Evolutionary conservation across 2,113 vertebrate genomes (phyloP), one percentile per base, ranked within the genome.

Genomic region (Elephas maximus): DNA sequence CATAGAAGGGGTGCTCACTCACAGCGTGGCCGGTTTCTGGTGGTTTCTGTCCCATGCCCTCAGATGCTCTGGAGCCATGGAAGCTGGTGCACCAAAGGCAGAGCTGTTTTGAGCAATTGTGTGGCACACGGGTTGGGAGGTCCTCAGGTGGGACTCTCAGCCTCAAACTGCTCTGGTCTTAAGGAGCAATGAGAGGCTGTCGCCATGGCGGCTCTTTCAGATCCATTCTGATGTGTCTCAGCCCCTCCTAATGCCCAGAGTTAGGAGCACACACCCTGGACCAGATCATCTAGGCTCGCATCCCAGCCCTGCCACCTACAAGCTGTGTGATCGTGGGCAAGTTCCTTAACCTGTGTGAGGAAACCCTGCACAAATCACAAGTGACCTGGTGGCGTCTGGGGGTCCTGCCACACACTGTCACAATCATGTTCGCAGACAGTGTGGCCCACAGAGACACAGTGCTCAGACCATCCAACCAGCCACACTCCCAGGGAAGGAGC

Each of bases 321-420:
- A 15, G 63, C 87, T 90, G n/a, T 82, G 82, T 78, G 89, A 20
- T 41, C 83, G 81, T 33, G 33, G 48, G 33, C 51, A 74, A 92
- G 33, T 71, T 26, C 69, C 74, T 82, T 57, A 37, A 80, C 30
- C 7, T 92, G 41, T 73, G 15, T 17, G 37, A 74, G n/a, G 18
- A 88, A 63, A 71, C 69, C 69, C 65, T 37, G 15, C 69, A 73
- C 17, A 73, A n/a, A 73, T n/a, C 30, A 14, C n/a, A 6, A 6
- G 45, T 5, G 2, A n/a, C 5, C 67, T 8, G 30, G 63, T 9
- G 26, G 44, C 0, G 15, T 33, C 73, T 21, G 6, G 3, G 26
- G 44, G 60, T 11, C 65, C 65, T 45, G 84, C 73, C 24, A 37
- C 0, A 2, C 0, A 7, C 12, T 26, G 10, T 53, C 9, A 80